Base-by-base conservation (phyloP, 1,140 invertebrate genomes). In the Caenorhabditis remanei region DNA sequence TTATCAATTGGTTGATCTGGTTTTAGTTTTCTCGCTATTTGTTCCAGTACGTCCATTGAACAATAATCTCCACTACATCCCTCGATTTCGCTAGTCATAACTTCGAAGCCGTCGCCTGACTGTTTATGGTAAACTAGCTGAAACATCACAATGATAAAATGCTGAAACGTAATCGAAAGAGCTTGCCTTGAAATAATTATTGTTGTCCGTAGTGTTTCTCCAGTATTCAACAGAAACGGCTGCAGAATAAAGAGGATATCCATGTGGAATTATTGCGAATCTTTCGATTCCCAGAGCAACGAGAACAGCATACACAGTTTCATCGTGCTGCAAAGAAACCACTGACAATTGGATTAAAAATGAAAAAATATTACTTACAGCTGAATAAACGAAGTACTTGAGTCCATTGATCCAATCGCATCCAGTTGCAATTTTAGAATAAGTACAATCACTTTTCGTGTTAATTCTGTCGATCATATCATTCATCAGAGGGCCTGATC, bases 331-430 rank as follows among this genome's bases (percentile, higher is more conserved):
- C 19, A 75, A 71, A 53, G 8, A n/a, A 21, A 65, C 7, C 40
- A 24, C n/a, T 11, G n/a, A 58, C 4, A 8, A 14, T n/a, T 58
- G 56, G 56, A 58, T n/a, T 19, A n/a, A 5, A 14, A 1, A 58
- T 53, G 61, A 24, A 63, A 14, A 9, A 8, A 63, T 63, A 11
- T 24, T 13, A 50, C 85, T 58, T 21, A 88, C 87, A 14, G 87
- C 87, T 4, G 87, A 88, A 48, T 82, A 83, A 21, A 88, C 87
- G 32, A 55, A 85, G 55, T 88, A 88, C n/a, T 85, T 82, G 16
- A 85, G 65, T 48, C 32, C 40, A 21, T 61, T 79, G 21, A 88
- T 88, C 87, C 87, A 88, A 32, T 56, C 19, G 32, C 87, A 88
- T 43, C 21, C 48, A n/a, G 40, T 55, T 48, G 24, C 48, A 32